Conservation (phyloP, 1,140 invertebrate species). For the Drosophila busckii region DNA sequence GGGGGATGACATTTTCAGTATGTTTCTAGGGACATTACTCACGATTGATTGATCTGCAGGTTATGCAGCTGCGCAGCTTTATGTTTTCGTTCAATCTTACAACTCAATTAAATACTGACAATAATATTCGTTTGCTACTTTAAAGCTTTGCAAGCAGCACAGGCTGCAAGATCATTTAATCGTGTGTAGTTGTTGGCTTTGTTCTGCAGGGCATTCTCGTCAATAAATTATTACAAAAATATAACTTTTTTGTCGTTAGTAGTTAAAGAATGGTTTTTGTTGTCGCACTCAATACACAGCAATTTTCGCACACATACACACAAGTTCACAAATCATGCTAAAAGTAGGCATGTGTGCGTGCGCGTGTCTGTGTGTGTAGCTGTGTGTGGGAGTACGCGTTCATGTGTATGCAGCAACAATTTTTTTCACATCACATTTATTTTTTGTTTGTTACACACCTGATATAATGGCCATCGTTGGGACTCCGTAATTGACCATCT, state of each 20-base stretch:
- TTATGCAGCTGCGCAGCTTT: slow-evolving; percentile 1
- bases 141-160: no score
- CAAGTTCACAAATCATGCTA: slow-evolving; percentile 23
- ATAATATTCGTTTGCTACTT: no score
- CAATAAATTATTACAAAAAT: slow-evolving; percentile 20
- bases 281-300: slow-evolving; percentile 34
- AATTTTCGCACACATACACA: slow-evolving; percentile 28
- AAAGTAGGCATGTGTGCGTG: slow-evolving; percentile 20
- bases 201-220: slow-evolving; percentile 13
- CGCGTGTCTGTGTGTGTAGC: slow-evolving; percentile 8
- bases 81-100: no score
- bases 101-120: no score
- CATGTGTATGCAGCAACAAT: slow-evolving; percentile 72
- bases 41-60: slow-evolving; percentile 36
- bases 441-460: slow-evolving; percentile 65
- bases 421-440: slow-evolving; percentile 36
- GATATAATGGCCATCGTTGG: slow-evolving; percentile 64
- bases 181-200: slow-evolving; percentile 9
- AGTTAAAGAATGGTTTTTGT: slow-evolving; percentile 19
- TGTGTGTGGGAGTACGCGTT: slow-evolving; percentile 8
- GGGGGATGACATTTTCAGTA: slow-evolving; percentile 11
- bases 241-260: slow-evolving; percentile 30
- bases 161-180: slow-evolving; percentile 29
- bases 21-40: background rate
- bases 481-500: slow-evolving; percentile 74